Percentiles rank a stretch among this genome's conserved stretches.
These are phyloP conservation scores for Drosophila peninsularis DNA, from an alignment of 2,888 invertebrate species.

Conservation along the genomic window DNA sequence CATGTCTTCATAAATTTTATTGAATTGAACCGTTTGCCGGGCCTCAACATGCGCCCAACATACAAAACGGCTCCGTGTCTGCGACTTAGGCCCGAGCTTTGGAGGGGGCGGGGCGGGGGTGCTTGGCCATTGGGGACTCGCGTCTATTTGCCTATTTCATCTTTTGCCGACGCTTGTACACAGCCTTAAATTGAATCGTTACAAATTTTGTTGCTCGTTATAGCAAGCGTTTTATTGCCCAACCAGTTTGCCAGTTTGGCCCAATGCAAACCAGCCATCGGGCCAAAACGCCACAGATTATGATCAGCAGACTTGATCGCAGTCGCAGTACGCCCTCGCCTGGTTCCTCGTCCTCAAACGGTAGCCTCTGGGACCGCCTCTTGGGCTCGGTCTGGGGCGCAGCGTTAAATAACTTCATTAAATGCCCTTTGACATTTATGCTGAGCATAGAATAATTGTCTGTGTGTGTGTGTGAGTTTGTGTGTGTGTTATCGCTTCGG, in stretches of 20 bases:
- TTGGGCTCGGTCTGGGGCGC: slow-evolving; percentile 26
- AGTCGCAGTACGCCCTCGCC: slow-evolving; percentile 43
- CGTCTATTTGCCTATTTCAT: slow-evolving; percentile 78
- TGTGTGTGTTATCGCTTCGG: slow-evolving; percentile 42
- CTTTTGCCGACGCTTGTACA: slow-evolving; percentile 79
- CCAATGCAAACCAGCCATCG: slow-evolving; percentile 61
- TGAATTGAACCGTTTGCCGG: slow-evolving; percentile 67
- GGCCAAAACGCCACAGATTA: slow-evolving; percentile 58
- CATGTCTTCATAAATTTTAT: slow-evolving; percentile 80
- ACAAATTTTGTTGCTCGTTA: slow-evolving; percentile 83
- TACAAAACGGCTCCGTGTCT: slow-evolving; percentile 66
- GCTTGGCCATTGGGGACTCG: slow-evolving; percentile 44
- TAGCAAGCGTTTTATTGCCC: slow-evolving; percentile 81
- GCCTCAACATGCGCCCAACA: slow-evolving; percentile 66
- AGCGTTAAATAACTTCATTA: slow-evolving; percentile 80
- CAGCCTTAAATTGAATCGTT: slow-evolving; percentile 82
- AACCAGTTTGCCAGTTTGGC: slow-evolving; percentile 75
- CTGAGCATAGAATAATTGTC: slow-evolving; percentile 30
- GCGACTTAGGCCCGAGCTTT: slow-evolving; percentile 28
- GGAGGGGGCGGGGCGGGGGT: not conserved
- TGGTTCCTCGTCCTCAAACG: slow-evolving; percentile 31
- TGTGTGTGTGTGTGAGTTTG: slow-evolving; percentile 1
- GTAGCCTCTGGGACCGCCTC: slow-evolving; percentile 53
- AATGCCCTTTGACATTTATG: slow-evolving; percentile 79
- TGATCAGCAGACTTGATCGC: slow-evolving; percentile 54